phyloP scores from a whole-genome alignment of 2,113 vertebrate species.

The Piprites chloris region DNA sequence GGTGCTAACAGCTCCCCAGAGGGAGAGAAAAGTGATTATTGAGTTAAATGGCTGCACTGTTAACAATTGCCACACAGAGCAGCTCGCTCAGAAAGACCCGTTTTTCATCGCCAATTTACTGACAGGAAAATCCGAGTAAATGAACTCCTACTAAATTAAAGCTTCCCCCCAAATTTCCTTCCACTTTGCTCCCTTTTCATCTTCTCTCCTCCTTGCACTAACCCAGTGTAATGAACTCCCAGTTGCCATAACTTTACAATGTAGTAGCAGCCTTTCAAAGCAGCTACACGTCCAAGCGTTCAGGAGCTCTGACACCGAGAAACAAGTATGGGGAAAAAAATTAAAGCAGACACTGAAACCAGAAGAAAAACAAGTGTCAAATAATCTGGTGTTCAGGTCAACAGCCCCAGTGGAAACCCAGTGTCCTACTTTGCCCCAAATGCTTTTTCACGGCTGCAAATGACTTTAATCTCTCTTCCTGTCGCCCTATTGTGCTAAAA shows the following conservation, averaged over 20 bases:
- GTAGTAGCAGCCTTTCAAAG: neutral
- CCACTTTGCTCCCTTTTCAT: neutral
- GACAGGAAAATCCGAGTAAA: conserved; percentile 3
- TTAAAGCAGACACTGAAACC: neutral
- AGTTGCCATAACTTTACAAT: neutral
- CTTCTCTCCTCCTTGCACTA: neutral
- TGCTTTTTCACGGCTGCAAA: neutral
- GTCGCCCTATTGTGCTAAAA: neutral
- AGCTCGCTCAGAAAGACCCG: conserved; percentile 13
- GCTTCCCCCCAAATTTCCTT: neutral
- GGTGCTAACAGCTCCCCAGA: conserved; percentile 64
- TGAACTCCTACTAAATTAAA: neutral
- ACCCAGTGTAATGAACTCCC: neutral
- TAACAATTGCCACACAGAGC: conserved; percentile 41
- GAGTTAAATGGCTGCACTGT: conserved; percentile 63
- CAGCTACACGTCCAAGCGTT: accelerated
- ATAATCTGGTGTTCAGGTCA: neutral
- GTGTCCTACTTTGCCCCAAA: neutral
- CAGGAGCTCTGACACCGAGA: accelerated
- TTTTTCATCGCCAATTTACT: conserved; percentile 28
- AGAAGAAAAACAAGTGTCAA: neutral
- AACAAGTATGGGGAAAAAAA: neutral
- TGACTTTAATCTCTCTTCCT: neutral
- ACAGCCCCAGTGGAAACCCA: neutral
- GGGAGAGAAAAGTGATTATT: conserved; percentile 55